These are phyloP conservation scores for Ursus arctos DNA, from an alignment of 2,113 vertebrate species.

Conservation along the genomic window DNA sequence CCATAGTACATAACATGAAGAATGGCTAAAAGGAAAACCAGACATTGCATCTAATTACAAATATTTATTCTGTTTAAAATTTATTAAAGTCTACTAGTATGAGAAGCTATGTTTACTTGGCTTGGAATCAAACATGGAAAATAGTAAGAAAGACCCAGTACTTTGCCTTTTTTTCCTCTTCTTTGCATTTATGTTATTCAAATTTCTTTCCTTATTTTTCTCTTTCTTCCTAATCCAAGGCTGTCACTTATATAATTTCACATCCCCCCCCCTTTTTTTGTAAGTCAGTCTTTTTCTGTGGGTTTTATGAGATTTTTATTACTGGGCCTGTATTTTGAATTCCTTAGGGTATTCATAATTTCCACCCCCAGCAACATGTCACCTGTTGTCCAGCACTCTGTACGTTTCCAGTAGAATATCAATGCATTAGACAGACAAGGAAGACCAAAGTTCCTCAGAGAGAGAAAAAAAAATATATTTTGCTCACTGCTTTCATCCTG, in stretches of 20 bases:
- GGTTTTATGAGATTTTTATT: constrained; percentile 1
- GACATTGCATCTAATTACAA: not conserved
- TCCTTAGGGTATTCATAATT: not conserved
- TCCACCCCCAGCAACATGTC: not conserved
- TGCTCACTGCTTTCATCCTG: constrained; percentile 29
- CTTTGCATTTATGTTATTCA: not conserved
- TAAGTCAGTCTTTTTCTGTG: not conserved
- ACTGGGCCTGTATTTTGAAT: not conserved
- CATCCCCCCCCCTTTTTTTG: not conserved
- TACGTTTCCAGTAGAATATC: not conserved
- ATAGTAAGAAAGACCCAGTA: not conserved
- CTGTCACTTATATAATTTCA: not conserved
- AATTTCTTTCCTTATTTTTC: constrained; percentile 8
- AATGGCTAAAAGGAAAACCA: not conserved
- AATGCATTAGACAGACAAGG: constrained; percentile 21
- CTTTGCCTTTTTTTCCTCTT: not conserved
- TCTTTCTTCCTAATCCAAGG: not conserved
- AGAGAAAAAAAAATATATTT: not conserved
- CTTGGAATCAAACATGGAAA: constrained; percentile 29
- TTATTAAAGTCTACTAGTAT: not conserved
- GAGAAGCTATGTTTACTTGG: not conserved
- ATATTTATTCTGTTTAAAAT: constrained; percentile 33
- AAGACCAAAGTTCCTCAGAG: not conserved
- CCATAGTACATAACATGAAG: not conserved
- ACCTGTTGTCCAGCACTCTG: not conserved